A percentile compares a stretch with the other conserved stretches of the same genome.
phyloP scores from a whole-genome alignment of 2,797 vertebrate genomes.

The Oreochromis grahami region DNA sequence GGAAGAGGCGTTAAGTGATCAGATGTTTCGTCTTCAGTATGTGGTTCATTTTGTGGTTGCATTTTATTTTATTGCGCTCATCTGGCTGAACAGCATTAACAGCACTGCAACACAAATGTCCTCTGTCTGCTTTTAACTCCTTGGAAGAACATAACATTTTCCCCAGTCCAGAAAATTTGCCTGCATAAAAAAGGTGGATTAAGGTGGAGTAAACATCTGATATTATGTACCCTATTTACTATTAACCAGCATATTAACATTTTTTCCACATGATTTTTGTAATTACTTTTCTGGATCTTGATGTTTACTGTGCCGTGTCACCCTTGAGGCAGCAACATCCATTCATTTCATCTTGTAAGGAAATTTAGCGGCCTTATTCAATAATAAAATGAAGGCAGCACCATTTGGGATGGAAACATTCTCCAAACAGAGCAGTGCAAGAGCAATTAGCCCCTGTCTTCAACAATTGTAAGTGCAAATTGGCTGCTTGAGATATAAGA shows the following conservation, averaged over 20 bases:
- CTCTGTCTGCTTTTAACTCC: background rate
- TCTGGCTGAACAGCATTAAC: background rate
- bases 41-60: background rate
- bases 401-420: background rate
- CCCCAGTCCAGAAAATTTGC: background rate
- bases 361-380: background rate
- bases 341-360: background rate
- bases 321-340: background rate
- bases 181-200: background rate
- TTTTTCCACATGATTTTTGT: background rate
- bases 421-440: background rate
- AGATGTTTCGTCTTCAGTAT: background rate
- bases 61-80: background rate
- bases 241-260: background rate
- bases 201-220: no score
- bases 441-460: conserved; percentile 18
- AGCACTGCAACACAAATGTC: background rate
- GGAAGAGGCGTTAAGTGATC: background rate
- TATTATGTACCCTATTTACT: no score
- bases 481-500: conserved; percentile 31
- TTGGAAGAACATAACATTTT: background rate
- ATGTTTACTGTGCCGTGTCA: background rate
- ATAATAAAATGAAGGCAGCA: background rate
- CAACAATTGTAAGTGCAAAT: conserved; percentile 23
- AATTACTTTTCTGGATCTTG: background rate